phyloP scores from a whole-genome alignment of 2,797 vertebrate species.

The Clarias laeviceps region DNA sequence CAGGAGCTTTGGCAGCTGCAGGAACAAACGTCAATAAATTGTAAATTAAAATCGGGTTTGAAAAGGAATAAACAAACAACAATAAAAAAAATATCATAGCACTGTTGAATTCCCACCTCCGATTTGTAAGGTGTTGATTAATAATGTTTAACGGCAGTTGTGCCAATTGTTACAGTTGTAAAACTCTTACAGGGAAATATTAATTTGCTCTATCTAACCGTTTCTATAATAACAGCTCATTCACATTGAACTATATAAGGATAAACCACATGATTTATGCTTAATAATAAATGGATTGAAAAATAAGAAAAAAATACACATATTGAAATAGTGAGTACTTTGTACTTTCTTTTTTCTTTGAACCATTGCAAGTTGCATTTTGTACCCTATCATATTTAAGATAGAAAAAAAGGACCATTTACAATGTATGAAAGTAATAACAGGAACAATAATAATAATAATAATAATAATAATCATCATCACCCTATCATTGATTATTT shows the following conservation, averaged over 20 bases:
- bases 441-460: too few species aligned
- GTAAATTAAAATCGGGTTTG: constrained; percentile 39
- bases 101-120: not conserved
- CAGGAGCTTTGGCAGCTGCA: constrained; percentile 85
- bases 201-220: not conserved
- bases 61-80: constrained; percentile 68
- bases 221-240: not conserved
- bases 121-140: not conserved
- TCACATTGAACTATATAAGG: not conserved
- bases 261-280: not conserved
- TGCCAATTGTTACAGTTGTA: not conserved
- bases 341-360: not conserved
- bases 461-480: not conserved
- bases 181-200: not conserved
- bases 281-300: not conserved
- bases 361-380: not conserved
- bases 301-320: not conserved
- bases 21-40: constrained; percentile 37
- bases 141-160: not conserved
- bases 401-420: not conserved
- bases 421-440: not conserved
- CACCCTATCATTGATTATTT: not conserved
- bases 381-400: not conserved
- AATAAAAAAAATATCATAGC: constrained; percentile 20
- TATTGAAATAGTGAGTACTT: too few species aligned